Base-by-base conservation (phyloP, 2,797 vertebrate species). In the Gymnoscopelus braueri region DNA sequence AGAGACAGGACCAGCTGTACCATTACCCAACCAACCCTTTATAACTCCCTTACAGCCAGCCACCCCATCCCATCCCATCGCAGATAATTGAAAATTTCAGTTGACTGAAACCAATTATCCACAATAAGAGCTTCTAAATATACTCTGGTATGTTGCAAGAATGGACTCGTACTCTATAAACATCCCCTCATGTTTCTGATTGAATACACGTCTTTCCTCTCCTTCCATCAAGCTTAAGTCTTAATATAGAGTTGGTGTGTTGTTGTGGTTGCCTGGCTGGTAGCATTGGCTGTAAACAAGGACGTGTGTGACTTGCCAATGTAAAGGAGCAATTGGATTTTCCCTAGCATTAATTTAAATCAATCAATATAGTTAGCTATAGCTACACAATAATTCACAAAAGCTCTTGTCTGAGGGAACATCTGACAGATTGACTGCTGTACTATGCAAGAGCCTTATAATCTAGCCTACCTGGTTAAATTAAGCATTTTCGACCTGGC, bases 61-160 rank as follows among this genome's bases (percentile, higher is more conserved):
- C 65, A 68, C 64, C 73, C 78, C 63, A 19, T 19, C 19, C 26
- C 26, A 29, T 70, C 82, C 80, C 70, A 80, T 87, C 86, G 75
- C 50, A 76, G 81, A 88, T 93, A 91, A 91, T 88, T 92, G 87
- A 88, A 92, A 91, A 91, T 91, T 89, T 89, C 81, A 84, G 85
- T 92, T 84, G 74, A 83, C 88, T 91, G 87, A 92, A 92, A 90
- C 85, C 80, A 93, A 90, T 93, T 93, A 92, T 87, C 74, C 71
- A 74, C 75, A 84, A 72, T 76, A 81, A 90, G 84, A 87, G 79
- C 87, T 90, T 91, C 84, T 89, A 90, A 93, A 92, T 90, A 88
- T 85, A 90, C 80, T 51, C 44, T 69, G 61, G 77, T 84, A 82
- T 73, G 68, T 78, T 76, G 76, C 69, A 69, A 82, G 56, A 72